phyloP scores from a whole-genome alignment of 2,113 vertebrate genomes.

The Dasyprocta punctata region DNA sequence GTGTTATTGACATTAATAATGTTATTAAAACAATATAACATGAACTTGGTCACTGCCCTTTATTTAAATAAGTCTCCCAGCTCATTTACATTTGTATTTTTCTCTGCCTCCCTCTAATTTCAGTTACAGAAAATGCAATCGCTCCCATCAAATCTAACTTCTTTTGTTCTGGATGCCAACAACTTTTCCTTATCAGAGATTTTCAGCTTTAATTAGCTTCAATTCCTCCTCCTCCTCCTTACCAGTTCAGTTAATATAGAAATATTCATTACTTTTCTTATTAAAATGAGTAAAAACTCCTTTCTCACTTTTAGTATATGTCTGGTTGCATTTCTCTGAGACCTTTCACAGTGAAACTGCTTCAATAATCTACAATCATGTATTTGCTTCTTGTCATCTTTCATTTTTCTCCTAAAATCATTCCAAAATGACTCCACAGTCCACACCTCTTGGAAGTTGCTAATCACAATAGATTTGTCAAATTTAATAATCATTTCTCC shows the following conservation, averaged over 20 bases:
- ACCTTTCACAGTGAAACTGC: background rate
- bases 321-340: background rate
- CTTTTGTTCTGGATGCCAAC: background rate
- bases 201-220: background rate
- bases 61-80: background rate
- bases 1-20: background rate
- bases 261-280: background rate
- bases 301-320: background rate
- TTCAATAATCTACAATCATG: background rate
- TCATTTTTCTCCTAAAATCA: background rate
- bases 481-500: background rate
- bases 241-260: background rate
- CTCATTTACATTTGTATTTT: background rate
- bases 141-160: background rate
- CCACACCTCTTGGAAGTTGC: background rate
- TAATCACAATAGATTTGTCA: background rate
- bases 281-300: background rate
- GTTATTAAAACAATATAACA: slow-evolving; percentile 24
- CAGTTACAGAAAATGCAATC: background rate
- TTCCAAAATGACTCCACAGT: background rate
- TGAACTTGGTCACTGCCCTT: background rate
- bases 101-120: background rate
- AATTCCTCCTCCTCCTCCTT: background rate
- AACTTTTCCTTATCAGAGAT: background rate
- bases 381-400: background rate